phyloP scores from a whole-genome alignment of 2,888 invertebrate species.

The Craniophora ligustri region DNA sequence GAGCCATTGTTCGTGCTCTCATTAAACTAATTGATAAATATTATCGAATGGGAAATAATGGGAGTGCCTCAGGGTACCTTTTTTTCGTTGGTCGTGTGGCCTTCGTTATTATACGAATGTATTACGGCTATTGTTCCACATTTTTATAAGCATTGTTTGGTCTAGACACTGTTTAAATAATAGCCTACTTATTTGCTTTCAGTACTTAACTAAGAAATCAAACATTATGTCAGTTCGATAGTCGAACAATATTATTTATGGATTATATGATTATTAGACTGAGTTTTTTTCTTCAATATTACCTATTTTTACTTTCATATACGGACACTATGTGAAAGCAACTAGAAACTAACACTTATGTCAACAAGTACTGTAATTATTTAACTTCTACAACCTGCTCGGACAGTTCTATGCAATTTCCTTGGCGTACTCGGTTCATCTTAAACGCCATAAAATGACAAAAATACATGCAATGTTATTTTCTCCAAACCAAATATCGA shows the following conservation, averaged over 20 bases:
- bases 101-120: slow-evolving; percentile 26
- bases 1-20: slow-evolving; percentile 54
- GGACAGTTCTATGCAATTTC: slow-evolving; percentile 15
- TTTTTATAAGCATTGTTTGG: slow-evolving; percentile 37
- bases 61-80: slow-evolving; percentile 43
- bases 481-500: slow-evolving; percentile 8
- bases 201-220: slow-evolving; percentile 1
- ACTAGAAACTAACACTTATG: slow-evolving; percentile 2
- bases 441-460: slow-evolving; percentile 6
- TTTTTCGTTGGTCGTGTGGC: slow-evolving; percentile 36
- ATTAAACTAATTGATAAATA: slow-evolving; percentile 63
- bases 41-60: slow-evolving; percentile 55
- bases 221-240: slow-evolving; percentile 6
- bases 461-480: slow-evolving; percentile 4
- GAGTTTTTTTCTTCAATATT: no score
- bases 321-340: background rate
- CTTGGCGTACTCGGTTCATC: background rate
- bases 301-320: slow-evolving; percentile 3
- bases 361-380: slow-evolving; percentile 15
- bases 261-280: no score
- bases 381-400: slow-evolving; percentile 29
- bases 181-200: slow-evolving; percentile 21
- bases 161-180: slow-evolving; percentile 34
- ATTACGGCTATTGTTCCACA: slow-evolving; percentile 41
- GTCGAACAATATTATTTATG: background rate